These are phyloP conservation scores for Dioctria linearis DNA, from an alignment of 2,888 invertebrate species.

Conservation along the genomic window DNA sequence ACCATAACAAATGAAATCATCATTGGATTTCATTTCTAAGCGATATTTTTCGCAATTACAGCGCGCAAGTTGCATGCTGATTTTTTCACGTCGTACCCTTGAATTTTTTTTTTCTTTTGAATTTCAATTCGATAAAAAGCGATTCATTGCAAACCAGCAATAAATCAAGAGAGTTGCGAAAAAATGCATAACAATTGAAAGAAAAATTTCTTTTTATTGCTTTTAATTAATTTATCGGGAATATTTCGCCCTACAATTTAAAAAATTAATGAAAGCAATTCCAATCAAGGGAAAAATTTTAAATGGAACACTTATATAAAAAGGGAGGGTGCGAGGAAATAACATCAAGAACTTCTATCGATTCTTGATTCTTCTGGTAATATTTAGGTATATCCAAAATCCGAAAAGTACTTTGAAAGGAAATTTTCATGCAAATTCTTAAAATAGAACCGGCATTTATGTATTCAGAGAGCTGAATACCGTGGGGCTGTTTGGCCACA, in stretches of 20 bases:
- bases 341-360: too few species aligned
- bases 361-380: too few species aligned
- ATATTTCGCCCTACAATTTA: neutral
- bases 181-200: neutral
- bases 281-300: neutral
- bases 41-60: conserved; percentile 6
- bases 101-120: conserved; percentile 3
- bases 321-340: too few species aligned
- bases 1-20: conserved; percentile 4
- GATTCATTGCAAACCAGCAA: neutral
- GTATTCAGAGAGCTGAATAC: too few species aligned
- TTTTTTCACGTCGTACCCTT: conserved; percentile 1
- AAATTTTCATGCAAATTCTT: too few species aligned
- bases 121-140: conserved; percentile 13
- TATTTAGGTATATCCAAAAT: too few species aligned
- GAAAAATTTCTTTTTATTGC: neutral
- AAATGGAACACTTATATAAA: neutral
- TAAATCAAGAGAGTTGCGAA: neutral
- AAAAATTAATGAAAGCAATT: neutral
- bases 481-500: too few species aligned
- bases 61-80: neutral
- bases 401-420: too few species aligned
- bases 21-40: neutral
- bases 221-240: neutral
- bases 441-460: too few species aligned